Evolutionary conservation across 2,888 invertebrate species (phyloP), one percentile per base, ranked within the genome.

Genomic region (Sarcophaga rosellei): DNA sequence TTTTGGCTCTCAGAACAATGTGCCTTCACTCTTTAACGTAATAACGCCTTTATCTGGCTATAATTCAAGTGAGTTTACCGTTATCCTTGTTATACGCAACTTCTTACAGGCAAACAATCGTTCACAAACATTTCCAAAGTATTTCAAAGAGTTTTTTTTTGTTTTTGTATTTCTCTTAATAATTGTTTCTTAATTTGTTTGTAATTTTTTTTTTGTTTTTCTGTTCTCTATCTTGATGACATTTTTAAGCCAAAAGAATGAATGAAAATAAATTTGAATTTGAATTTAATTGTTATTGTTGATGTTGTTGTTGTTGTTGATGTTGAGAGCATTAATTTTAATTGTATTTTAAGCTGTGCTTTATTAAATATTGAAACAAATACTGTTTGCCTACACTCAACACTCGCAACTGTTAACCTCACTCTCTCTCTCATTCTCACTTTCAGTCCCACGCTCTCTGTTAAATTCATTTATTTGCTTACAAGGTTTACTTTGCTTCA

Each of bases 301-400:
- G 8, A 6, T 35, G 35, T 35, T 35, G 35, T 6, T 35, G 35
- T 8, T 35, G 35, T 1, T 35, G 35, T 35, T 35, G 35, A 2
- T 86, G 84, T 74, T 86, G 62, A 81, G 81, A 70, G 75, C 65
- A 78, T 86, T 86, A 83, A 81, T 75, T 84, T 86, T 84, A 84
- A 86, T 84, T 86, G 84, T 72, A 75, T 86, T 84, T 84, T 84
- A 86, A 84, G 84, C 84, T 83, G 80, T 81, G 12, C 59, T 21
- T 63, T 53, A 78, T 78, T 74, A 57, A 73, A 73, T 20, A 59
- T 17, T 17, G 17, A 23, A 5, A 72, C 4, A 59, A 66, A 73
- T 45, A n/a, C 10, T 15, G 2, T 15, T 15, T 47, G 4, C 15
- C 47, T 47, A 47, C 47, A 47, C 4, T 12, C 35, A 25, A 25